phyloP scores from a whole-genome alignment of 2,113 vertebrate species.

The Saiga tatarica region DNA sequence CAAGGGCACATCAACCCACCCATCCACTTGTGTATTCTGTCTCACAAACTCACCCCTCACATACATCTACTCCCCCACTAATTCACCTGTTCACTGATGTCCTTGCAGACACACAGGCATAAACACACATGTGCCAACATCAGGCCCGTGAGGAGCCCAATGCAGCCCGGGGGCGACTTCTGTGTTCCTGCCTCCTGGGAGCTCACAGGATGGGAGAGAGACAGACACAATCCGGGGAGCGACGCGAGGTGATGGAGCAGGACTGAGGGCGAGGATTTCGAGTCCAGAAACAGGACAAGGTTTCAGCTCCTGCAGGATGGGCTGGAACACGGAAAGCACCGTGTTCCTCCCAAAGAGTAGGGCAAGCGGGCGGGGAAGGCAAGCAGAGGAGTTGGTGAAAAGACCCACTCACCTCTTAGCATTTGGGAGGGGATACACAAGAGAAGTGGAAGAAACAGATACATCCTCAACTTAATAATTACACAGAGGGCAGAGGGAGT shows the following conservation, averaged over 20 bases:
- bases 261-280: rapidly evolving
- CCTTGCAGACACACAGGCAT: rapidly evolving
- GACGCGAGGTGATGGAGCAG: rapidly evolving
- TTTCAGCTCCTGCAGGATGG: background rate
- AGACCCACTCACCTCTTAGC: background rate
- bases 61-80: rapidly evolving
- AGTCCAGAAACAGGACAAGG: background rate
- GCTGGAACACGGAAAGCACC: background rate
- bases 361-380: rapidly evolving
- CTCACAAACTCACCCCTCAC: background rate
- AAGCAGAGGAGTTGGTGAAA: background rate
- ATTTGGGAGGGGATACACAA: no score
- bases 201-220: rapidly evolving
- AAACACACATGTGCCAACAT: background rate
- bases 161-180: background rate
- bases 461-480: no score
- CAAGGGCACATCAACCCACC: rapidly evolving
- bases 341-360: rapidly evolving
- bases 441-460: background rate
- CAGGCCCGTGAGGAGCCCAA: rapidly evolving
- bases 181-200: background rate
- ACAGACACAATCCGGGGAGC: rapidly evolving
- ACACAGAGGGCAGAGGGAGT: background rate
- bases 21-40: rapidly evolving
- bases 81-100: background rate